Percentiles rank a stretch among this genome's conserved stretches.
Evolutionary conservation across 2,888 invertebrate genomes (phyloP).

Genomic region (Strigamia maritima): DNA sequence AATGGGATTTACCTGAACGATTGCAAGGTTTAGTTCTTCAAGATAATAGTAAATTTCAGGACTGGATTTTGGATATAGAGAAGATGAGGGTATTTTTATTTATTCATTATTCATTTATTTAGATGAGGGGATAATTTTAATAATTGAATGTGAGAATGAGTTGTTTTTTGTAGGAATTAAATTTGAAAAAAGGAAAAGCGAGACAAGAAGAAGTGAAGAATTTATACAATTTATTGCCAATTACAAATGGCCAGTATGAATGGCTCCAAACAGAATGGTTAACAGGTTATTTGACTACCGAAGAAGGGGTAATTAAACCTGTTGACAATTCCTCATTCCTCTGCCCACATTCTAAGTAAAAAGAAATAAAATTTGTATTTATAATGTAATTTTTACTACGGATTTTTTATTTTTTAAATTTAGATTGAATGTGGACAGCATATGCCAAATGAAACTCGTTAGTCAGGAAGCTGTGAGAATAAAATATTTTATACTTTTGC

Average conservation of each 20-base stretch:
- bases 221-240: constrained; percentile 45
- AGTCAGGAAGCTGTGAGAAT: constrained; percentile 49
- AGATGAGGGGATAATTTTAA: background rate
- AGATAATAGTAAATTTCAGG: constrained; percentile 53
- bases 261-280: constrained; percentile 60
- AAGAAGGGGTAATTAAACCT: constrained; percentile 50
- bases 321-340: constrained; percentile 55
- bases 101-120: too few species aligned
- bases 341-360: constrained; percentile 53
- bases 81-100: constrained; percentile 47
- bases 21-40: constrained; percentile 49
- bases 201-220: constrained; percentile 47
- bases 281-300: constrained; percentile 55
- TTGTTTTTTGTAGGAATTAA: constrained; percentile 45
- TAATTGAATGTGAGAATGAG: background rate
- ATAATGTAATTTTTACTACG: background rate
- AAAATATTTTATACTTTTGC: constrained; percentile 2
- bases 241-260: constrained; percentile 50
- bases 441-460: constrained; percentile 55
- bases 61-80: constrained; percentile 50
- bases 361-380: background rate
- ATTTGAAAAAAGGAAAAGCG: constrained; percentile 47
- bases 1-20: constrained; percentile 46
- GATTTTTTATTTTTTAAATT: constrained; percentile 41
- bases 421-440: constrained; percentile 55